Base-by-base conservation (phyloP, 2,113 vertebrate species). In the Menura novaehollandiae region DNA sequence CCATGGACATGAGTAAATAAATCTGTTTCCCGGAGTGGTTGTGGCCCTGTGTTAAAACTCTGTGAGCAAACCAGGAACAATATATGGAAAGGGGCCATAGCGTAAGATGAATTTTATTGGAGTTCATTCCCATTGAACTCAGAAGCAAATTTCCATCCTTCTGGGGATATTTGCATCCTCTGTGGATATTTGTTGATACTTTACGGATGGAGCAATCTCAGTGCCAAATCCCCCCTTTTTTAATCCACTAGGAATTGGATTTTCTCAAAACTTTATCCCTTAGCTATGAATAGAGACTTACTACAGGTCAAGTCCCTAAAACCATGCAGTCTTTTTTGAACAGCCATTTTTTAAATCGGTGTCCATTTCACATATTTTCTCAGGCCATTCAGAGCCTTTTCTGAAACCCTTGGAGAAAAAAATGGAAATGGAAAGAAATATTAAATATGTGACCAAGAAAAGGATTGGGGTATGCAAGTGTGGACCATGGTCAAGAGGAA, bases 1-100 rank as follows among this genome's bases (percentile, higher is more conserved):
- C 89, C 85, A 18, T 91, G 91, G 93, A 96, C 13, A 16, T 93
- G 73, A 97, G 93, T 79, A 97, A 98, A 98, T 98, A 98, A 97
- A 98, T 88, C 87, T 93, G 47, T 97, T 98, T 97, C 93, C 78
- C 39, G 8, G 87, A 96, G 79, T 96, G 68, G 91, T 77, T 95
- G 66, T 97, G 84, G 92, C 98, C 95, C 96, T 96, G 94, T 96
- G 94, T 92, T 93, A 97, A 98, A 94, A 91, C 64, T 94, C 95
- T 93, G 60, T 95, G 94, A 95, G 76, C 73, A 95, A 93, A 69
- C 44, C 51, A 89, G 75, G 93, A 91, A 10, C 6, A 81, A 94
- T 59, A 44, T 23, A 46, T 53, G 39, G 28, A 91, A 88, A 60
- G 91, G 76, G 69, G 73, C 49, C 24, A 4, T 43, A 58, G 55